These are phyloP conservation scores for Lypha dubia DNA, from an alignment of 2,888 invertebrate genomes.

Conservation along the genomic window DNA sequence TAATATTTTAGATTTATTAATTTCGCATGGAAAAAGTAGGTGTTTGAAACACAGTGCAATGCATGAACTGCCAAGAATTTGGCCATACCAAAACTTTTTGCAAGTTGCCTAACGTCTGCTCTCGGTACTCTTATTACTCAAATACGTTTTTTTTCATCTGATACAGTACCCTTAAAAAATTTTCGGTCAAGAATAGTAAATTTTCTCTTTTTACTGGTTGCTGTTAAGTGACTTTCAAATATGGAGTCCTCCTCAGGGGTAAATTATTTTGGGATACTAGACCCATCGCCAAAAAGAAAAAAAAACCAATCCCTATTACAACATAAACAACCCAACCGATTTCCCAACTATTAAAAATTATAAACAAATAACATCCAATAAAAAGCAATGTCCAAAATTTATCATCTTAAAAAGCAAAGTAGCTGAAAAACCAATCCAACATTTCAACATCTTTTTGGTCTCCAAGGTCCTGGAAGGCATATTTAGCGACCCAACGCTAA, in stretches of 20 bases:
- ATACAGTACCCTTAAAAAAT: background rate
- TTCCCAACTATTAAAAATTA: background rate
- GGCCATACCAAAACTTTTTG: too few relatives aligned
- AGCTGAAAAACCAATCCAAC: slow-evolving; percentile 13
- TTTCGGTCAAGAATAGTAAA: background rate
- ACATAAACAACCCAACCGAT: background rate
- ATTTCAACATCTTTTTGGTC: slow-evolving; percentile 9
- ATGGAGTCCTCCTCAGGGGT: slow-evolving; percentile 12
- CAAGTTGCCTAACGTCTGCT: too few relatives aligned
- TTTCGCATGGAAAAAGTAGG: too few relatives aligned
- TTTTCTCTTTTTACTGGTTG: background rate
- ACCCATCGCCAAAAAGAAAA: background rate
- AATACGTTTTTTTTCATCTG: background rate
- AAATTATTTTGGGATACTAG: background rate
- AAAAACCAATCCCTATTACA: background rate
- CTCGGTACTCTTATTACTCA: background rate
- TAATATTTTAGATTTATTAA: too few relatives aligned
- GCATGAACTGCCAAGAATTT: too few relatives aligned
- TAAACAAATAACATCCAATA: too few relatives aligned
- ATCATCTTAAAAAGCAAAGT: slow-evolving; percentile 31
- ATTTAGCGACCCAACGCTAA: background rate
- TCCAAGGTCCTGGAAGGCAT: slow-evolving; percentile 25
- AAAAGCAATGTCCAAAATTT: slow-evolving; percentile 37
- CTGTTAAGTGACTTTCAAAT: background rate
- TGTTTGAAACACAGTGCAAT: too few relatives aligned